phyloP scores from a whole-genome alignment of 2,113 vertebrate species.

The Chlorodrepanis virens region DNA sequence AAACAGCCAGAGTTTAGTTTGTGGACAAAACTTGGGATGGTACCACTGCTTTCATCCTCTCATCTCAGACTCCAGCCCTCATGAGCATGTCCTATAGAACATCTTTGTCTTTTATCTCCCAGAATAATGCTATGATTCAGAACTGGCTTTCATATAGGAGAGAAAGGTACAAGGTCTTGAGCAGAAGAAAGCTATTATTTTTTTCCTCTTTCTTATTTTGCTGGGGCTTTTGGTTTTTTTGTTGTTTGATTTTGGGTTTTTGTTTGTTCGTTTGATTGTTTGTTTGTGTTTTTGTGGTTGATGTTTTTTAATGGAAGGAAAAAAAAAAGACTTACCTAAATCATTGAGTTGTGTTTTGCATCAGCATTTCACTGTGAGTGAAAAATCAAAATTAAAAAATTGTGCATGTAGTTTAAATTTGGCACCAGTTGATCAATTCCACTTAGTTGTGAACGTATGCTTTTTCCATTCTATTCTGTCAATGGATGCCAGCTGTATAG shows the following conservation, averaged over 20 bases:
- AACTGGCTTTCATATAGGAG: neutral
- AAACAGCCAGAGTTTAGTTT: neutral
- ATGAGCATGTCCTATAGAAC: neutral
- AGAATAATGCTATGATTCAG: neutral
- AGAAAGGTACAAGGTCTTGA: neutral
- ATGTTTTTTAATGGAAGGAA: neutral
- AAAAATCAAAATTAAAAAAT: neutral
- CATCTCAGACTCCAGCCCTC: neutral
- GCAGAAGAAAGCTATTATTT: neutral
- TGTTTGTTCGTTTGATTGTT: neutral
- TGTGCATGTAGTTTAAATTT: neutral
- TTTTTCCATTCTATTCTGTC: neutral
- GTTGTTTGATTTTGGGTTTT: neutral
- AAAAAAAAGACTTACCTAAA: neutral
- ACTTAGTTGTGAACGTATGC: neutral
- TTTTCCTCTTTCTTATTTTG: neutral
- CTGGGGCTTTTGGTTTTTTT: rapidly evolving
- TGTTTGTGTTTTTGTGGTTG: neutral
- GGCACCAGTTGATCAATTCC: neutral
- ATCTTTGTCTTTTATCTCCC: neutral
- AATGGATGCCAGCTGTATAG: neutral
- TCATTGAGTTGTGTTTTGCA: neutral
- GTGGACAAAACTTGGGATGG: neutral
- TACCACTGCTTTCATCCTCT: neutral
- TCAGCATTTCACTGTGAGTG: neutral